A percentile compares a stretch with the other conserved stretches of the same genome.
These are phyloP conservation scores for Euglossa dilemma DNA, from an alignment of 1,140 invertebrate species.

Conservation along the genomic window DNA sequence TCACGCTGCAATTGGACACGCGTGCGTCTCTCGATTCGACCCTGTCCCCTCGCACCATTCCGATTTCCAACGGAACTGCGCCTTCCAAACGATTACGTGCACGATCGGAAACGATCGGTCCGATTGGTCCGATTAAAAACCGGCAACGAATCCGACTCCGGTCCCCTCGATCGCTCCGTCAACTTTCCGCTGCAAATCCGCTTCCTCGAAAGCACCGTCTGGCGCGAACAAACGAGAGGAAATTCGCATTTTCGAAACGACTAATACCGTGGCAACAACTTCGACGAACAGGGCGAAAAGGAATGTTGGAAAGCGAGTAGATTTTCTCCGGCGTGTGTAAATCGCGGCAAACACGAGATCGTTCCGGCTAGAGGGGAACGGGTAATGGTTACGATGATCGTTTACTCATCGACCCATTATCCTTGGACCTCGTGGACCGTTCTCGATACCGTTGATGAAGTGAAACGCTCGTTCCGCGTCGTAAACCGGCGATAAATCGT, in stretches of 20 bases:
- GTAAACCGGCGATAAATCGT: conserved; percentile 58
- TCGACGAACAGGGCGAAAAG: not conserved
- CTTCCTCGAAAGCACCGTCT: no score
- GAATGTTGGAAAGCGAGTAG: not conserved
- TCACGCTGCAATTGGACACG: conserved; percentile 26
- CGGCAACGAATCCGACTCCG: not conserved
- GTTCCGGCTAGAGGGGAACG: conserved; percentile 3
- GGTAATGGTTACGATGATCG: conserved; percentile 44
- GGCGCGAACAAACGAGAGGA: no score
- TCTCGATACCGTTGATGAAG: conserved; percentile 65
- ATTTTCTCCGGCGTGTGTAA: not conserved
- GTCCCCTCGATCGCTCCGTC: not conserved
- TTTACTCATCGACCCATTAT: conserved; percentile 59
- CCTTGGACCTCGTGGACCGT: conserved; percentile 16
- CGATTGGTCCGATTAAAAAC: not conserved
- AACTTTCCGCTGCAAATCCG: not conserved
- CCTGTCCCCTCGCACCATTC: not conserved
- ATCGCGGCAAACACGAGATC: conserved; percentile 28
- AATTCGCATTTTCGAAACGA: not conserved
- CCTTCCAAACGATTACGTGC: not conserved
- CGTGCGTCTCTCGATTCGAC: not conserved
- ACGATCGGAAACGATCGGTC: not conserved
- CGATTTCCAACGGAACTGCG: conserved; percentile 3
- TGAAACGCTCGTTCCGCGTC: conserved; percentile 52
- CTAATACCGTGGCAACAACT: not conserved